Evolutionary conservation across 1,140 invertebrate species (phyloP).

Genomic region (Dinoponera quadriceps): DNA sequence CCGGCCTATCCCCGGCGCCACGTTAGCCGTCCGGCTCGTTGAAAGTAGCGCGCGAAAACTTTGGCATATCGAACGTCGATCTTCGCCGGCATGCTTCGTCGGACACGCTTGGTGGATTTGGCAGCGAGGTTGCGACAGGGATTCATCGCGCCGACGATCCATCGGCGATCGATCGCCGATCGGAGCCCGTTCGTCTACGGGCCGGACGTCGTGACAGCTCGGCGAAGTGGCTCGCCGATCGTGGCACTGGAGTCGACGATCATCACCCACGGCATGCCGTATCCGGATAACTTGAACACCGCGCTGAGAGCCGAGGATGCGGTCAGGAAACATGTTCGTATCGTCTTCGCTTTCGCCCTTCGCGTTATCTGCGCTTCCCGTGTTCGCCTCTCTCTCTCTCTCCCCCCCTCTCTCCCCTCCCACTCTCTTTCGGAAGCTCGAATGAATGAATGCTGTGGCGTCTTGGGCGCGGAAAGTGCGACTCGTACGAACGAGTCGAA

Average conservation of each 20-base stretch:
- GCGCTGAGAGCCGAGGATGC: conserved; percentile 93
- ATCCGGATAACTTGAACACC: conserved; percentile 95
- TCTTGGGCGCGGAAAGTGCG: no score
- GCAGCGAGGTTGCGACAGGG: not conserved
- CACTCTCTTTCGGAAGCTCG: not conserved
- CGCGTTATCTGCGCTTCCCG: not conserved
- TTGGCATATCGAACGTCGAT: no score
- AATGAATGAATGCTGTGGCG: no score
- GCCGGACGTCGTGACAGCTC: conserved; percentile 87
- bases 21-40: not conserved
- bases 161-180: conserved; percentile 10
- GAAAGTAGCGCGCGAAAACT: not conserved
- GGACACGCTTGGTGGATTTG: not conserved
- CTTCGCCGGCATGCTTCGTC: conserved; percentile 16
- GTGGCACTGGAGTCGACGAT: conserved; percentile 99
- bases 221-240: conserved; percentile 88
- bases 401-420: not conserved
- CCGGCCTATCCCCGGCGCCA: not conserved
- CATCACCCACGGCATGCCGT: conserved; percentile 99
- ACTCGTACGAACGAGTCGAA: no score
- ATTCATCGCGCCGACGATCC: not conserved
- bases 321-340: conserved; percentile 88
- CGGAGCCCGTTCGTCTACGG: conserved; percentile 64
- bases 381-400: not conserved
- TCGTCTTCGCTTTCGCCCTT: not conserved